Evolutionary conservation across 1,140 invertebrate genomes (phyloP), one percentile per base, ranked within the genome.

Genomic region (Zaprionus gabonicus): DNA sequence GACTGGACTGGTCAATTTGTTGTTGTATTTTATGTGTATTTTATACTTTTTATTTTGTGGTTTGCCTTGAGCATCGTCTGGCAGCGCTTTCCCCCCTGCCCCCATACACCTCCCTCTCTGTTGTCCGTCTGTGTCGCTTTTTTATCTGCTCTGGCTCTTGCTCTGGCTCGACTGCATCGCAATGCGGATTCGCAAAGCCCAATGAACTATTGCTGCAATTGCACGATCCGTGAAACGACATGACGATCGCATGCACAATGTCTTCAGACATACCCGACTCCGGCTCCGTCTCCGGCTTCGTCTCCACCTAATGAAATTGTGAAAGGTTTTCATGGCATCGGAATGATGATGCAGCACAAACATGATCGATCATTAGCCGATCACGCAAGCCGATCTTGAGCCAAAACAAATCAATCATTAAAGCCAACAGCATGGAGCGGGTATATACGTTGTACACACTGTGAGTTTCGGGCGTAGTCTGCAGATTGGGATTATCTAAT

Each of bases 121-220:
- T n/a, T 60, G 46, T 69, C 55, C 57, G 6, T 23, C 28, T 56
- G 44, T 44, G 7, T 1, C 25, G 23, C 20, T 59, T n/a, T 20
- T 34, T 53, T 41, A 44, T 38, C 67, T 38, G 38, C 46, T 38
- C 65, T 59, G 55, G 38, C 57, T 60, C 49, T 46, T n/a, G 66
- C 27, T 60, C 49, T 49, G 25, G 58, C 27, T 55, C 69, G 58
- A 23, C 17, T 79, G 71, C 81, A 79, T 77, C 78, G 85, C 85
- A 88, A 84, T 90, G 85, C 85, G 85, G 85, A 90, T 85, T 85
- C 82, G 82, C 82, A 90, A 76, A 90, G 81, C 85, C 85, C 85
- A 88, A 88, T 88, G 84, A 88, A 88, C 85, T 88, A 88, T 88
- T 90, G 84, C 81, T 78, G 75, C 69, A 72, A 71, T 82, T 82